phyloP scores from a whole-genome alignment of 2,113 vertebrate species.

The Nanorana parkeri region DNA sequence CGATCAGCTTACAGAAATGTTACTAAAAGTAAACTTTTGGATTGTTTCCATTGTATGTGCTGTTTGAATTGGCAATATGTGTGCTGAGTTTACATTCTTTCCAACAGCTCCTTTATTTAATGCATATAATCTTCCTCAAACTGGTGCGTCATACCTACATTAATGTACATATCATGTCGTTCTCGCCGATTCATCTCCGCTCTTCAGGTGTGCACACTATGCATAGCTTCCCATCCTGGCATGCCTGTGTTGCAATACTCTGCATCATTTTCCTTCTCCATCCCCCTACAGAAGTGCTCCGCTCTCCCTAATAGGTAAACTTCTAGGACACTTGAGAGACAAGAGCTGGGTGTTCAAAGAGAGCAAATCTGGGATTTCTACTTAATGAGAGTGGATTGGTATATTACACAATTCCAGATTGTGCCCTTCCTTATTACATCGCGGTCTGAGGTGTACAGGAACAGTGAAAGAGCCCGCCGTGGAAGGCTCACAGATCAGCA shows the following conservation, averaged over 20 bases:
- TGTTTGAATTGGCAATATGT: no score
- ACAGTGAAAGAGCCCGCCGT: no score
- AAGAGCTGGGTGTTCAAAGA: conserved; percentile 19
- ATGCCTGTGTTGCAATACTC: neutral
- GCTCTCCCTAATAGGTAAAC: conserved; percentile 2
- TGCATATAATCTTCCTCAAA: no score
- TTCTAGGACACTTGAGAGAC: conserved; percentile 16
- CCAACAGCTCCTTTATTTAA: no score
- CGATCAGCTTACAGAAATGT: no score
- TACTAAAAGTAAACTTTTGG: no score
- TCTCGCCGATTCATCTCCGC: neutral
- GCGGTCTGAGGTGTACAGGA: no score
- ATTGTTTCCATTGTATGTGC: no score
- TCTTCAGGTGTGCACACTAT: neutral
- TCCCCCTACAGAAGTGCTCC: conserved; percentile 17
- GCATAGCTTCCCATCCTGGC: neutral
- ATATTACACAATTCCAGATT: neutral
- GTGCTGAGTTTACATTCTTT: no score
- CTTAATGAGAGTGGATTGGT: neutral
- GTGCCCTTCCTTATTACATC: neutral
- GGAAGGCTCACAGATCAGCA: no score
- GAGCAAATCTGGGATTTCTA: neutral
- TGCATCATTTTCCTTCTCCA: conserved; percentile 8
- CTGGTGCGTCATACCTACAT: no score
- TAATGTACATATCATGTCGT: neutral